Conservation (phyloP, 2,888 invertebrate genomes). For the Aromia moschata region DNA sequence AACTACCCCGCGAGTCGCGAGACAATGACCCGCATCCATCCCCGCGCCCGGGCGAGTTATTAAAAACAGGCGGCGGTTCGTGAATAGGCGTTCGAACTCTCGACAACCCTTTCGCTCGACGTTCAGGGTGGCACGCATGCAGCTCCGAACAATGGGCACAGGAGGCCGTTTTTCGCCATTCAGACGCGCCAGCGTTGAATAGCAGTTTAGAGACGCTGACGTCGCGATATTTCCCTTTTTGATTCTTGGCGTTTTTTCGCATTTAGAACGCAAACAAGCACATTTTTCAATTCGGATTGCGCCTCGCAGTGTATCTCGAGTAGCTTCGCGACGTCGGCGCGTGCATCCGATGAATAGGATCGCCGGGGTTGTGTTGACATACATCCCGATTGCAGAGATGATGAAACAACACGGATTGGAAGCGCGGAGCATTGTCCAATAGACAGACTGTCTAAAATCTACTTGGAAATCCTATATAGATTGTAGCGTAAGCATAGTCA, state of each 20-base stretch:
- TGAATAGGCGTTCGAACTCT: constrained; percentile 40
- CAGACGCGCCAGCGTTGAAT: constrained; percentile 24
- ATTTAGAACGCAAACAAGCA: neutral
- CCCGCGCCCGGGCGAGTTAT: constrained; percentile 30
- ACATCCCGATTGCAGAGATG: too few relatives aligned
- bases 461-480: too few relatives aligned
- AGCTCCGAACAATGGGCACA: constrained; percentile 39
- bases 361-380: too few relatives aligned
- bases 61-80: constrained; percentile 38
- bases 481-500: too few relatives aligned
- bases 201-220: constrained; percentile 25
- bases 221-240: constrained; percentile 26
- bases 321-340: neutral
- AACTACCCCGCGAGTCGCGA: constrained; percentile 9
- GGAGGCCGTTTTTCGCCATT: constrained; percentile 33
- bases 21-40: constrained; percentile 9
- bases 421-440: too few relatives aligned
- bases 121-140: constrained; percentile 30
- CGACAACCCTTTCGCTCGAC: constrained; percentile 27
- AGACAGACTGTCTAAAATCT: too few relatives aligned
- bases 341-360: too few relatives aligned
- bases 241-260: constrained; percentile 1
- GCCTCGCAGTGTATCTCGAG: neutral
- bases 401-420: too few relatives aligned
- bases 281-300: neutral